Base-by-base conservation (phyloP, 2,888 invertebrate species). In the Nomada ferruginata region DNA sequence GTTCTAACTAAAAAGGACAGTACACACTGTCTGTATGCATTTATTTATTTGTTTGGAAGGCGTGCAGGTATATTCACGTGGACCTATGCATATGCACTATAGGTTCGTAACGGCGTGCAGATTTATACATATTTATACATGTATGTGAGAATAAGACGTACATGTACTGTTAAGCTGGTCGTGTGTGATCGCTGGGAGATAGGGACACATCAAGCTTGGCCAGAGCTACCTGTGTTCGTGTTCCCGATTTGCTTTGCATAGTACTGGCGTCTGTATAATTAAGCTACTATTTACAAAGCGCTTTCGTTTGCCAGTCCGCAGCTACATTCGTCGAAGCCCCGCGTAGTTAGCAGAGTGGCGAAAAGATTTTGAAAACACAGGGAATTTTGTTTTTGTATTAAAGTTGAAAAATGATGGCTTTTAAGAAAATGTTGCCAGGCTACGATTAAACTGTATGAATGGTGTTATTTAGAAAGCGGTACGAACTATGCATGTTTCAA, bases 241-340 rank as follows among this genome's bases (percentile, higher is more conserved):
- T 71, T 76, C 82, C 86, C 87, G 90, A 92, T 92, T 91, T 89
- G 90, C 89, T 91, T 90, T 87, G 88, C 88, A 87, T 90, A 90
- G 83, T 90, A 68, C 83, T 65, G 77, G 82, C 87, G 82, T 84
- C 76, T 77, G 90, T 89, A 86, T 90, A 91, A 92, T 90, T 89
- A 89, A 91, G 85, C 85, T 79, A 82, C 86, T 89, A 88, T 91
- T 91, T 91, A 89, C 89, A 88, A 86, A 89, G 63, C 79, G 79
- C 61, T 81, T 63, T 74, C 76, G 64, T 87, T 87, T 61, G 77
- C 72, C 64, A 71, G 69, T 60, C 61, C 70, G 63, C 63, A 66
- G 66, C 76, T 76, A 86, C 78, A 86, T 86, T 86, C 72, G 71
- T 60, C 69, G 26, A 63, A 66, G 64, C 11, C 52, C 29, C 26